Evolutionary conservation across 2,888 invertebrate species (phyloP).

Genomic region (Hemistola chrysoprasaria): DNA sequence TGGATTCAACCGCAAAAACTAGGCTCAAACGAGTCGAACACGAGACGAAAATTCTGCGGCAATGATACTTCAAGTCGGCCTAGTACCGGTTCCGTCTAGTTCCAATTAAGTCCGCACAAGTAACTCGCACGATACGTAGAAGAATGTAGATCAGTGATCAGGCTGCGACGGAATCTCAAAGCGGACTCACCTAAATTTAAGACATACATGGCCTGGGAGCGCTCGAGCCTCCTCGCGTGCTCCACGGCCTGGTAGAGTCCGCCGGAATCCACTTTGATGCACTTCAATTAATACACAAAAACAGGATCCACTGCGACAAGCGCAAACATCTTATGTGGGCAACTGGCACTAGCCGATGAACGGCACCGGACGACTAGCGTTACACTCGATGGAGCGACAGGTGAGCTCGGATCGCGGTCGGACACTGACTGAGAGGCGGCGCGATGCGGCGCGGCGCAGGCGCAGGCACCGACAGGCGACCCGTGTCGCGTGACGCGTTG

Average conservation of each 20-base stretch:
- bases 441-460: conserved; percentile 22
- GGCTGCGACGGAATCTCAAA: conserved; percentile 49
- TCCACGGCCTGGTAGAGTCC: conserved; percentile 77
- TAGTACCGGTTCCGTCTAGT: conserved; percentile 67
- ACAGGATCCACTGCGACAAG: conserved; percentile 65
- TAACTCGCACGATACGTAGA: conserved; percentile 38
- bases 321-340: conserved; percentile 71
- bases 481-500: conserved; percentile 28
- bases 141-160: conserved; percentile 56
- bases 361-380: conserved; percentile 46
- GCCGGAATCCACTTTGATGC: conserved; percentile 78
- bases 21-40: conserved; percentile 32
- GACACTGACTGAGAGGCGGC: conserved; percentile 53
- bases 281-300: conserved; percentile 68
- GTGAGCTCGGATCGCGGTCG: conserved; percentile 60
- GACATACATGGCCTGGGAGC: conserved; percentile 82
- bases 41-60: conserved; percentile 26
- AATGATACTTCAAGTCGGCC: conserved; percentile 43
- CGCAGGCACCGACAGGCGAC: conserved; percentile 23
- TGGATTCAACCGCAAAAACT: conserved; percentile 50
- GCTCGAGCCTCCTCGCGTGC: conserved; percentile 77
- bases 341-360: conserved; percentile 54
- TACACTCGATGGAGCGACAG: conserved; percentile 52
- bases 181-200: conserved; percentile 81
- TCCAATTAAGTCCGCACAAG: conserved; percentile 59